A percentile compares a stretch with the other conserved stretches of the same genome.
Conservation (phyloP, 2,113 vertebrate species). For the Lepisosteus oculatus region DNA sequence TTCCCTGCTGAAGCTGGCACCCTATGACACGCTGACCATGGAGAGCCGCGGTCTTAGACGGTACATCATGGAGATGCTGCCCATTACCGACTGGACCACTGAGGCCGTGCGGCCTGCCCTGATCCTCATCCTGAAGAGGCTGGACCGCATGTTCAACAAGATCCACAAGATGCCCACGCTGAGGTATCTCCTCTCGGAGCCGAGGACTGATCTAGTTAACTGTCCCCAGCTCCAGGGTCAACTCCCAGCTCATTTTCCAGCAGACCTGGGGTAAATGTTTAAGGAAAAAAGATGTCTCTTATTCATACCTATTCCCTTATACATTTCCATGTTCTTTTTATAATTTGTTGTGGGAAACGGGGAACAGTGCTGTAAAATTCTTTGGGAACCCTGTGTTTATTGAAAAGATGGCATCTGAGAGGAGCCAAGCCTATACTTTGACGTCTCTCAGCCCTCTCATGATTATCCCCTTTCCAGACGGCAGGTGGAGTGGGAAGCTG, state of each 20-base stretch:
- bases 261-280: no score
- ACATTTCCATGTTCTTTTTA: no score
- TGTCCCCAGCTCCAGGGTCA: no score
- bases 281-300: no score
- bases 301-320: no score
- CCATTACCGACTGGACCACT: conserved; percentile 94
- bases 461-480: conserved; percentile 74
- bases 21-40: conserved; percentile 97
- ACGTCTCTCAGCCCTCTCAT: background rate
- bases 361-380: no score
- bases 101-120: conserved; percentile 95
- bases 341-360: no score
- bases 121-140: conserved; percentile 95
- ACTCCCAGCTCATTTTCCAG: no score
- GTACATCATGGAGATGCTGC: conserved; percentile 97
- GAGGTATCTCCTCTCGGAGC: conserved; percentile 83
- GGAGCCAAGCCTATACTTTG: background rate
- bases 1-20: conserved; percentile 92
- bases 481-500: conserved; percentile 99
- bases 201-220: no score
- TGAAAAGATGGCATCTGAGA: no score
- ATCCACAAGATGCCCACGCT: conserved; percentile 99
- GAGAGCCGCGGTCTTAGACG: conserved; percentile 91
- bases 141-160: conserved; percentile 99
- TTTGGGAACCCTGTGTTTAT: no score